Evolutionary conservation across 2,797 vertebrate genomes (phyloP).

Genomic region (Hydrocynus forskahlii): DNA sequence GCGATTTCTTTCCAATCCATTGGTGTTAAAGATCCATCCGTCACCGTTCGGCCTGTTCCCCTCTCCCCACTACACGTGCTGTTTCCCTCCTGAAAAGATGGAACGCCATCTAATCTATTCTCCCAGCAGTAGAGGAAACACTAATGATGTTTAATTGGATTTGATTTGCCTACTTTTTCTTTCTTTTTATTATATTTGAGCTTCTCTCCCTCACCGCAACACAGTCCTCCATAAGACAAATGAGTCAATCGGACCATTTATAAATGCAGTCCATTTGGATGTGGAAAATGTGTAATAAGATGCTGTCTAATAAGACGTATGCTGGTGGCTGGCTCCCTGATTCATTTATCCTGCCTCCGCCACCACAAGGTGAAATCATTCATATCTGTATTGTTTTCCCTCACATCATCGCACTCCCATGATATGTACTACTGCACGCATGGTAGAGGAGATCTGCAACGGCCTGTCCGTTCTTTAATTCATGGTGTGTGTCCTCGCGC

Average conservation of each 20-base stretch:
- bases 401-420: conserved; percentile 34
- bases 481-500: conserved; percentile 37
- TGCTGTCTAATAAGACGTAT: conserved; percentile 66
- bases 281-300: conserved; percentile 64
- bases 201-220: conserved; percentile 14
- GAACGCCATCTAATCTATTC: conserved; percentile 29
- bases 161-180: conserved; percentile 25
- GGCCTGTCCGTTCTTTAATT: conserved; percentile 47
- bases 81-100: conserved; percentile 26
- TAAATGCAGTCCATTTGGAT: conserved; percentile 62
- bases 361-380: conserved; percentile 59
- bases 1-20: conserved; percentile 37
- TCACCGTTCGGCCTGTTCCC: conserved; percentile 24
- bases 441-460: conserved; percentile 35
- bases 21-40: conserved; percentile 36
- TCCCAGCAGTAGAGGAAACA: conserved; percentile 34
- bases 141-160: conserved; percentile 51
- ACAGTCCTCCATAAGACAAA: conserved; percentile 57
- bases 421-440: conserved; percentile 41
- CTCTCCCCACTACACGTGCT: neutral
- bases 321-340: conserved; percentile 44
- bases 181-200: conserved; percentile 2
- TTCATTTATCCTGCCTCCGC: conserved; percentile 53
- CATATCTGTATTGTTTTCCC: conserved; percentile 58
- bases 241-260: conserved; percentile 60